Evolutionary conservation across 2,113 vertebrate species (phyloP), one percentile per base, ranked within the genome.

Genomic region (Triplophysa dalaica): DNA sequence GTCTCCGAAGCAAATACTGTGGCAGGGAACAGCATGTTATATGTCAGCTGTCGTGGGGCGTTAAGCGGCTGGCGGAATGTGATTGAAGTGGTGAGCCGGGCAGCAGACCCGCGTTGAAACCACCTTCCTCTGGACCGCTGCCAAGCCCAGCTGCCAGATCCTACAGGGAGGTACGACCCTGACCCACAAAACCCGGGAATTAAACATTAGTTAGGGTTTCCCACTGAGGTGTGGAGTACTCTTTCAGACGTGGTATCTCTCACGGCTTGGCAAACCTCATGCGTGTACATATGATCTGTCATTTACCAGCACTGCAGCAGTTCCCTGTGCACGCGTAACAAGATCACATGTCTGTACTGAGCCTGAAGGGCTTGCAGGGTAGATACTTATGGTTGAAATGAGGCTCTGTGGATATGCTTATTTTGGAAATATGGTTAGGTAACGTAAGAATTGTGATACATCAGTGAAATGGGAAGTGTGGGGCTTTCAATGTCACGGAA

Each of bases 21-120:
- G 26, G 50, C 21, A 58, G 56, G 54, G 50, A 80, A 48, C 78
- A 78, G 78, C 78, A 79, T 82, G 84, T 79, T 83, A 84, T 86
- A 86, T 88, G 85, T 92, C 87, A 90, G 90, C 87, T 90, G 87
- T 89, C 88, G 79, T n/a, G 73, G 81, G 83, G 84, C 81, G 86
- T 89, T 91, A 89, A 89, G 88, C 82, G 82, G 87, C 85, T 81
- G 82, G 80, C 85, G 87, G 88, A 91, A 92, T 93, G 88, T 86
- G 84, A 91, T 90, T 92, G 85, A 92, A 91, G 91, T 91, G 89
- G 86, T 90, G 26, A 75, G 22, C 82, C 84, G 78, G 78, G 86
- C 50, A 75, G 83, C 43, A 84, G 87, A 83, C 88, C 85, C 26
- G 66, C 86, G 81, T 81, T 86, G 79, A 87, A 85, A 75, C 84